Base-by-base conservation (phyloP, 1,140 invertebrate genomes). In the Drosophila miranda region DNA sequence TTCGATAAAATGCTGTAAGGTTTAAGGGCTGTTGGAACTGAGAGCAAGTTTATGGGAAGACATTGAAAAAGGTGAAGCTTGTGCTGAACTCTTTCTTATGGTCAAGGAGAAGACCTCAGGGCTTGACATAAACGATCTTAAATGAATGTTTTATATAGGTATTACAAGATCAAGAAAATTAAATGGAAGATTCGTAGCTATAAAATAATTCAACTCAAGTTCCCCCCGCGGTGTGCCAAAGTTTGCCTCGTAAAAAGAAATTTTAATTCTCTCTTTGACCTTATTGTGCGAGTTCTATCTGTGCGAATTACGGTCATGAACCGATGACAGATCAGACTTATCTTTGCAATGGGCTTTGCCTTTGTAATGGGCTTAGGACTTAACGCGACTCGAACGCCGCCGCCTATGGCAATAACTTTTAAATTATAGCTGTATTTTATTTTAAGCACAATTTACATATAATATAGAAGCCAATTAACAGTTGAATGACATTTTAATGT, bases 401-500 rank as follows among this genome's bases (percentile, higher is more conserved):
- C 14, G 49, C 56, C 48, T 41, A 44, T 53, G 58, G 68, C 81
- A 87, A 77, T 86, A 75, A 81, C 73, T 86, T 67, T 67, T 67
- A 71, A 86, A 66, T 84, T 62, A 76, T 84, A 68, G 81, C 67
- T 54, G 59, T 73, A 69, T 83, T 76, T 80, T 75, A 78, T 62
- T 83, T 82, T 71, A 75, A 78, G 63, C 57, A 83, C 63, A 74
- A 79, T 80, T 76, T 80, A 86, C 74, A 74, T 63, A 63, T 69
- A 49, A 53, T 74, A 63, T 38, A 55, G 46, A 44, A 34, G 58
- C 78, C 70, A 86, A 86, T 84, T 84, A 84, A 87, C 70, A 56
- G 81, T 86, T 87, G 81, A 86, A 86, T 86, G 81, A 86, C 81
- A 87, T 81, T 87, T 86, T 81, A 86, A 86, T 87, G 82, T 53